phyloP scores from a whole-genome alignment of 92 coral and sea anemone genomes.

The Parazoanthus darwini region DNA sequence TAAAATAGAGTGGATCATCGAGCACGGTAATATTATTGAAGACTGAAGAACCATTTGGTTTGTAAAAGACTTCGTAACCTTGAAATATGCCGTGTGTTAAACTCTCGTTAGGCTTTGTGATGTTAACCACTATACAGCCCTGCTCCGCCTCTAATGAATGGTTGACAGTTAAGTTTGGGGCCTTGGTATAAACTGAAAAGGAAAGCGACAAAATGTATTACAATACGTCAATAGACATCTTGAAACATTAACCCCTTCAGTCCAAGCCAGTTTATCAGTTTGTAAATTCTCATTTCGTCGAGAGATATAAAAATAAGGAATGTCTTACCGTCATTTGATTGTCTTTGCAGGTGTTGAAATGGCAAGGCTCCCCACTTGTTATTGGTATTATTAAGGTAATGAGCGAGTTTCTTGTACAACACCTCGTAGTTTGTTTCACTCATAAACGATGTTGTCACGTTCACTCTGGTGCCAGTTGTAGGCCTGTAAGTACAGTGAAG shows the following conservation, averaged over 20 bases:
- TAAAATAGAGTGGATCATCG: neutral
- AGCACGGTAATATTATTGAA: neutral
- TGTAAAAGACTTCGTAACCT: slow-evolving; percentile 9
- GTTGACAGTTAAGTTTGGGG: neutral
- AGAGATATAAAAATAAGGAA: neutral
- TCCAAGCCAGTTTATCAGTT: no score
- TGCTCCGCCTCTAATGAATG: neutral
- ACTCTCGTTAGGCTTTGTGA: neutral
- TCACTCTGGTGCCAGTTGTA: neutral
- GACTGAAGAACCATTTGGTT: neutral
- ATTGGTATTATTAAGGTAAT: neutral
- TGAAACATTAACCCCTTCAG: no score
- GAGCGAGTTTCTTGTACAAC: neutral
- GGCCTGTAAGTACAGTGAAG: neutral
- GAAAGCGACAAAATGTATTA: neutral
- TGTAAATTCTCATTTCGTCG: no score
- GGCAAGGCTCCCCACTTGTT: slow-evolving; percentile 17
- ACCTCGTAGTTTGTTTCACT: slow-evolving; percentile 15
- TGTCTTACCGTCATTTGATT: slow-evolving; percentile 20
- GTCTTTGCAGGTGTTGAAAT: neutral
- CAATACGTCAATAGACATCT: neutral
- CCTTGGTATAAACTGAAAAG: slow-evolving; percentile 6
- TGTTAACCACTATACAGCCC: neutral
- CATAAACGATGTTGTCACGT: slow-evolving; percentile 10
- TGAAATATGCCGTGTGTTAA: slow-evolving; percentile 14